Conservation (phyloP, 2,888 invertebrate species). For the Stegana nigrithorax region DNA sequence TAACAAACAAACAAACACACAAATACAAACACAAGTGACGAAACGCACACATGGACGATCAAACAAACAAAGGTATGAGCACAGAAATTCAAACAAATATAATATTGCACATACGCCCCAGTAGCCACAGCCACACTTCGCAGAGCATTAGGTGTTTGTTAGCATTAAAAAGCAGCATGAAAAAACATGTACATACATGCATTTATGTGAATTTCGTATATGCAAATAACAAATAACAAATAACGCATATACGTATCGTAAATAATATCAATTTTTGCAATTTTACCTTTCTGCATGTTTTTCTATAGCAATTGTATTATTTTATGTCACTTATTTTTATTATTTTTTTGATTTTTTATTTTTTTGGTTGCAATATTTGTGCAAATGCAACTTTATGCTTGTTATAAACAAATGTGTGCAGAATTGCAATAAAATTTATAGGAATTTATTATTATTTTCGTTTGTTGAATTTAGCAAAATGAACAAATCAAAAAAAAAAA, state of each 20-base stretch:
- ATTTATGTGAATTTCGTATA: too few species aligned
- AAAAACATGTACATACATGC: too few species aligned
- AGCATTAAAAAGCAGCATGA: neutral
- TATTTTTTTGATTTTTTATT: neutral
- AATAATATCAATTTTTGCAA: too few species aligned
- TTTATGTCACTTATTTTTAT: neutral
- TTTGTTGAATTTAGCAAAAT: neutral
- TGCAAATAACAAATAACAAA: neutral
- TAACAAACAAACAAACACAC: neutral
- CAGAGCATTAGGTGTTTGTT: neutral
- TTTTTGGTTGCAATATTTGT: too few species aligned
- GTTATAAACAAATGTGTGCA: neutral
- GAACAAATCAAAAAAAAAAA: too few species aligned
- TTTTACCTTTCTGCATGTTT: neutral
- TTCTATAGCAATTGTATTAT: neutral
- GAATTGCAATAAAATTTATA: conserved; percentile 1
- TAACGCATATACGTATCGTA: neutral
- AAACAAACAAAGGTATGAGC: neutral
- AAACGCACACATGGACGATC: neutral
- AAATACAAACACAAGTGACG: neutral
- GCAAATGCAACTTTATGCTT: too few species aligned
- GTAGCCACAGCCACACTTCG: conserved; percentile 1
- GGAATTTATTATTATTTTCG: neutral
- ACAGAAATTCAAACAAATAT: neutral
- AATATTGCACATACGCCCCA: conserved; percentile 1